phyloP scores from a whole-genome alignment of 2,888 invertebrate species.

The Cremastinae sp. region DNA sequence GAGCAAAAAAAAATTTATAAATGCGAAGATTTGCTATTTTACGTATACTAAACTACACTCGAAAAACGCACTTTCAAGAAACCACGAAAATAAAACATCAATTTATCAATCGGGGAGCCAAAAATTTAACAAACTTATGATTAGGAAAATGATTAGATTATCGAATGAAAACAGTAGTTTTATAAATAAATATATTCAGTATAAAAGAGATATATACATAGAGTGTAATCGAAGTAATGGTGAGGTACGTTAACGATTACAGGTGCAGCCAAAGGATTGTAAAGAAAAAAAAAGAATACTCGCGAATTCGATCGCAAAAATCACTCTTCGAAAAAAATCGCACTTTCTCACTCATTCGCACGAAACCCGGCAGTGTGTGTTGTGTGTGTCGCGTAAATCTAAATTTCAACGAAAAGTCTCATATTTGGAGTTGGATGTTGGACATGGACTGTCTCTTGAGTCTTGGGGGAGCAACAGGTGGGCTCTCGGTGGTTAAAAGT shows the following conservation, averaged over 20 bases:
- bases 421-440: conserved; percentile 65
- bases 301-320: conserved; percentile 20
- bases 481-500: conserved; percentile 66
- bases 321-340: conserved; percentile 29
- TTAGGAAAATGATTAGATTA: too few species aligned
- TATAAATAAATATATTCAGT: conserved; percentile 69
- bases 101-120: too few species aligned
- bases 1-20: too few species aligned
- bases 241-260: conserved; percentile 42
- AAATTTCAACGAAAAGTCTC: conserved; percentile 38
- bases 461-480: conserved; percentile 78
- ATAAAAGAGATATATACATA: conserved; percentile 63
- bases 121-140: too few species aligned
- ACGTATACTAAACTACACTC: too few species aligned
- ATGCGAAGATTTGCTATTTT: too few species aligned
- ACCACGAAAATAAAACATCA: too few species aligned
- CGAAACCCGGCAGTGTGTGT: conserved; percentile 31
- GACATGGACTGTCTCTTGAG: conserved; percentile 71
- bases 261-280: conserved; percentile 40
- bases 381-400: conserved; percentile 4
- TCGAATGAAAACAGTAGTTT: conserved; percentile 17
- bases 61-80: too few species aligned
- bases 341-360: conserved; percentile 29
- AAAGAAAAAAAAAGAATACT: conserved; percentile 19
- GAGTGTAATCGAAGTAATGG: conserved; percentile 5